Base-by-base conservation (phyloP, 37 sponge, comb jelly and placozoan genomes). In the Geodia barretti region DNA sequence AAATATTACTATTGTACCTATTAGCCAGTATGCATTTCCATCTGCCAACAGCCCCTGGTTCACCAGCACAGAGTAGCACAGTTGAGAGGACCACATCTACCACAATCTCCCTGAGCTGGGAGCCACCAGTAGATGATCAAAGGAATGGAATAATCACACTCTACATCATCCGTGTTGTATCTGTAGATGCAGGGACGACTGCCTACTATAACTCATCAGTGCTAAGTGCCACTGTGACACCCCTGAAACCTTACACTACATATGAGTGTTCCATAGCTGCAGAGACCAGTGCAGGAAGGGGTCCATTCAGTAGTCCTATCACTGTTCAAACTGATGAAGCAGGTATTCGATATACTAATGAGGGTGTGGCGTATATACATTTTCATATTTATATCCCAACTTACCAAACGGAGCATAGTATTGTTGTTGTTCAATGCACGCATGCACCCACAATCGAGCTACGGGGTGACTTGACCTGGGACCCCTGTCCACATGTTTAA, bases 111-210 rank as follows among this genome's bases (percentile, higher is more conserved):
- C 5, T 82, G 35, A 65, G 24, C 47, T 82, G 83, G 83, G 25
- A 64, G 24, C 67, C 74, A 34, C 74, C 67, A 31, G 36, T 9
- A 64, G 34, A 30, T 24, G 42, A 82, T 11, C 67, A 40, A 8
- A 62, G 36, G 8, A 82, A 82, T 73, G 83, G 83, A 3, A 41
- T 82, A 42, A 82, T 82, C 43, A 30, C 54, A 5, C 2, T 2
- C 1, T 82, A 82, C 39, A 41, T 63, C 65, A 64, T 82, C 39
- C 58, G 34, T 73, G 74, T 82, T 2, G 26, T 37, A 36, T 20
- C 21, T 7, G 39, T 70, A 1, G 42, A 75, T 35, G 34, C 23
- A 61, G 35, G 2, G 17, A 34, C 4, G 1, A 47, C 31, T 29
- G n/a, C 21, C 38, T 33, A 39, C 21, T 5, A 40, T 2, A 4